These are phyloP conservation scores for Colinus virginianus DNA, from an alignment of 2,113 vertebrate species.

Conservation along the genomic window DNA sequence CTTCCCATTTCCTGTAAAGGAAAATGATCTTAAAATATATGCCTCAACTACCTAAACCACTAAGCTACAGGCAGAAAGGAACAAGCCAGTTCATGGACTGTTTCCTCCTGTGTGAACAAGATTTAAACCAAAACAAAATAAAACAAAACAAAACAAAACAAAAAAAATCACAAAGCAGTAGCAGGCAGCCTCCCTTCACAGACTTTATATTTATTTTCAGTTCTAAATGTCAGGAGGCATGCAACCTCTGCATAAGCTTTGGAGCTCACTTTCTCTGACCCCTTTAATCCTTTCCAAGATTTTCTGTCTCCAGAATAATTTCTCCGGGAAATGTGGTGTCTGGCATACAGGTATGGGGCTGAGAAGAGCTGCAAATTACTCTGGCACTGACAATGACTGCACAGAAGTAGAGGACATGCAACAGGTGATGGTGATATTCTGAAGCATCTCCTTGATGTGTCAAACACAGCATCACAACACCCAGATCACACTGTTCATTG, in stretches of 20 bases:
- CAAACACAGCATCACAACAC: rapidly evolving
- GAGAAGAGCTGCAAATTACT: neutral
- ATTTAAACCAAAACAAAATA: neutral
- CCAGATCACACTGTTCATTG: neutral
- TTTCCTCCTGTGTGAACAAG: conserved; percentile 32
- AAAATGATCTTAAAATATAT: conserved; percentile 69
- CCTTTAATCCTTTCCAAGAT: neutral
- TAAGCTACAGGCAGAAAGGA: conserved; percentile 60
- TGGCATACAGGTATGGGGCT: neutral
- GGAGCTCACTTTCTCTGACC: neutral
- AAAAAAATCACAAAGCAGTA: neutral
- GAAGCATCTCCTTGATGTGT: rapidly evolving
- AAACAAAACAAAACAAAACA: conserved; percentile 34
- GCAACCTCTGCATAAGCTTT: neutral
- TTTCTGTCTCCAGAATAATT: neutral
- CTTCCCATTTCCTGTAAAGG: conserved; percentile 62
- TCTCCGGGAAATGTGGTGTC: neutral
- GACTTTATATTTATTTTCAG: neutral
- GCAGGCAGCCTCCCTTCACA: neutral
- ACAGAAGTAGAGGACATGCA: neutral
- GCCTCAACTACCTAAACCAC: neutral
- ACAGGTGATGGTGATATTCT: neutral
- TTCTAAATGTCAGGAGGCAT: neutral
- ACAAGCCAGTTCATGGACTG: conserved; percentile 62
- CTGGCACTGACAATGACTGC: neutral